These are phyloP conservation scores for Heliconius cydno DNA, from an alignment of 2,888 invertebrate species.

Conservation along the genomic window DNA sequence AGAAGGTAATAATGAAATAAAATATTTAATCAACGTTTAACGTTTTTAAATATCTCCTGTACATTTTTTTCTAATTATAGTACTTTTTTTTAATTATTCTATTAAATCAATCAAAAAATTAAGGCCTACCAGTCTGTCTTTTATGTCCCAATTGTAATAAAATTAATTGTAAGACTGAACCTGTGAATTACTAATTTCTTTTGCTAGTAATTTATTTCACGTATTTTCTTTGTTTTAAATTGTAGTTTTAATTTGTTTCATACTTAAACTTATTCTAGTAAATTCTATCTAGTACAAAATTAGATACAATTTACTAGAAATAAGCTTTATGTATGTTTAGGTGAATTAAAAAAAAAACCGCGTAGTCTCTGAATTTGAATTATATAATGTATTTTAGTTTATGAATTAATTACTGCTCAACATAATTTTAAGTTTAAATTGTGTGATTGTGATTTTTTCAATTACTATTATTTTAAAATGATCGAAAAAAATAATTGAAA, in stretches of 20 bases:
- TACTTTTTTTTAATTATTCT: not conserved
- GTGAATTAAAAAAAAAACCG: not conserved
- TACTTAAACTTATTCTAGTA: not conserved
- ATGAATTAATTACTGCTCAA: conserved; percentile 32
- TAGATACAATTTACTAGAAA: no score
- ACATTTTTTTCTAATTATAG: not conserved
- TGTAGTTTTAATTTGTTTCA: not conserved
- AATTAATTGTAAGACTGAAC: conserved; percentile 42
- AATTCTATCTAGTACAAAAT: not conserved
- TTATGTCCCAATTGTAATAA: conserved; percentile 5
- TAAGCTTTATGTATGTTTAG: not conserved
- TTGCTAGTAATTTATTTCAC: conserved; percentile 3
- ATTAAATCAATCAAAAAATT: not conserved
- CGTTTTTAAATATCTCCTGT: not conserved
- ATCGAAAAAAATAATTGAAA: not conserved
- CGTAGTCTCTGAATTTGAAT: conserved; percentile 16
- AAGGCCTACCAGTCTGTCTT: conserved; percentile 24
- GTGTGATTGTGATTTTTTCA: conserved; percentile 21
- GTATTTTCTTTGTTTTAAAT: not conserved
- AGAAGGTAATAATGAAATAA: not conserved
- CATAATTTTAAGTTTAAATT: conserved; percentile 32
- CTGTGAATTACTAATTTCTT: conserved; percentile 28
- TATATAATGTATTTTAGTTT: conserved; percentile 28
- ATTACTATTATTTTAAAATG: not conserved
- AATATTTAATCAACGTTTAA: not conserved